Evolutionary conservation across 2,888 invertebrate species (phyloP).

Genomic region (Dynastes tityus): DNA sequence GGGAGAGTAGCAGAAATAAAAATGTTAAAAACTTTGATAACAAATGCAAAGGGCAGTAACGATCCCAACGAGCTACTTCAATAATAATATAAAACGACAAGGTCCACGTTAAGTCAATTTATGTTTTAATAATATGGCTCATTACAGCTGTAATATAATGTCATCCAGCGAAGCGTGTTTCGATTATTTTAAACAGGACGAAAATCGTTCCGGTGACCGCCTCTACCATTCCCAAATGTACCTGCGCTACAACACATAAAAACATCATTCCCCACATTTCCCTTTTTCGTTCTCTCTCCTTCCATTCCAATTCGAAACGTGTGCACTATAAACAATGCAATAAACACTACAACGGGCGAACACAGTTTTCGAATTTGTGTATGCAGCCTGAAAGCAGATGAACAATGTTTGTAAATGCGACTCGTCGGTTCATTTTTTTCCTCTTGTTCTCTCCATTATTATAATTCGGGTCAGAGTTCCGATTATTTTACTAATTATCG

Average conservation of each 20-base stretch:
- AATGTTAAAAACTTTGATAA: no score
- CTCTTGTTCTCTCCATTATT: conserved; percentile 6
- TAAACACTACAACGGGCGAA: conserved; percentile 28
- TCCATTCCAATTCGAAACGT: conserved; percentile 18
- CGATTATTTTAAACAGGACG: conserved; percentile 63
- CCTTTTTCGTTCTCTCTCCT: conserved; percentile 11
- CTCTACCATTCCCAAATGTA: conserved; percentile 55
- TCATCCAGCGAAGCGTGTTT: conserved; percentile 61
- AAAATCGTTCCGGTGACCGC: conserved; percentile 60
- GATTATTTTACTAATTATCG: conserved; percentile 40
- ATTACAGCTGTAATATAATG: conserved; percentile 60
- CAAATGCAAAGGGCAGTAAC: background rate
- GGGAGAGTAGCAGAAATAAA: no score
- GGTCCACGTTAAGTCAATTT: conserved; percentile 55
- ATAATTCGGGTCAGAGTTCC: conserved; percentile 20
- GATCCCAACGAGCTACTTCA: background rate
- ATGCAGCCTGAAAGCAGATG: conserved; percentile 15
- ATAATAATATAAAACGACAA: conserved; percentile 11
- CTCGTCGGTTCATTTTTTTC: conserved; percentile 8
- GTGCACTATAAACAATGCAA: conserved; percentile 32
- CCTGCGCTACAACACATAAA: conserved; percentile 14
- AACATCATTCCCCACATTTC: background rate
- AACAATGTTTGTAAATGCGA: conserved; percentile 38
- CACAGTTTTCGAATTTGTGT: conserved; percentile 30
- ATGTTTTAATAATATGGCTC: conserved; percentile 62